Conservation (phyloP, 1,140 invertebrate species). For the Paramacrobiotus metropolitanus region DNA sequence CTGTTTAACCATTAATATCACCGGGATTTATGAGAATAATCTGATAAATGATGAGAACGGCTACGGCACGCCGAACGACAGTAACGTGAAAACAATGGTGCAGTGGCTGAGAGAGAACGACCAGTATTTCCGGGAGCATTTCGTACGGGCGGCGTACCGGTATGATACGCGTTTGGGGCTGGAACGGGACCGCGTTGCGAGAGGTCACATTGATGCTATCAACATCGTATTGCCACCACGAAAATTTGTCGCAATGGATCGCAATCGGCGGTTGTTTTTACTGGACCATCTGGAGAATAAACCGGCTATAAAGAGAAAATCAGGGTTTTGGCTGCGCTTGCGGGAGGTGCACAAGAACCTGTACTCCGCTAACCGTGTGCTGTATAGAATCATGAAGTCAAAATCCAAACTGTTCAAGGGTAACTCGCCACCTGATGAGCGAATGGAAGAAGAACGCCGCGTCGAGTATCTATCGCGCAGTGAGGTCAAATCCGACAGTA, state of each 20-base stretch:
- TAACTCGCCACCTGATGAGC: background rate
- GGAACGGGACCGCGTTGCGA: background rate
- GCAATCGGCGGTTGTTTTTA: background rate
- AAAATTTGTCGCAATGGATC: background rate
- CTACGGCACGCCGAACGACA: background rate
- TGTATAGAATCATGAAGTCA: background rate
- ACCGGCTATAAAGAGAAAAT: background rate
- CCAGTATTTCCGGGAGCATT: background rate
- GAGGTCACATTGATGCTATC: background rate
- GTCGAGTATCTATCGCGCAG: background rate
- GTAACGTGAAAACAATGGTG: background rate
- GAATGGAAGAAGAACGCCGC: background rate
- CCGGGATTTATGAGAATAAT: background rate
- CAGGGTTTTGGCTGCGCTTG: background rate
- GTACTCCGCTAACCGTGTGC: background rate
- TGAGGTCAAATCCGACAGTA: background rate
- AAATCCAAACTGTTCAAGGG: too few relatives aligned
- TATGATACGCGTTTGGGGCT: background rate
- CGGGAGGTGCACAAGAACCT: background rate
- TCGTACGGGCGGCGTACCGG: background rate
- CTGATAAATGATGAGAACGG: background rate
- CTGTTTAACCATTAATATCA: background rate
- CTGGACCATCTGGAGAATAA: background rate
- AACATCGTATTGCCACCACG: background rate
- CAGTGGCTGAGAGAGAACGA: background rate